phyloP scores from a whole-genome alignment of 1,140 invertebrate species.

The Cephus cinctus region DNA sequence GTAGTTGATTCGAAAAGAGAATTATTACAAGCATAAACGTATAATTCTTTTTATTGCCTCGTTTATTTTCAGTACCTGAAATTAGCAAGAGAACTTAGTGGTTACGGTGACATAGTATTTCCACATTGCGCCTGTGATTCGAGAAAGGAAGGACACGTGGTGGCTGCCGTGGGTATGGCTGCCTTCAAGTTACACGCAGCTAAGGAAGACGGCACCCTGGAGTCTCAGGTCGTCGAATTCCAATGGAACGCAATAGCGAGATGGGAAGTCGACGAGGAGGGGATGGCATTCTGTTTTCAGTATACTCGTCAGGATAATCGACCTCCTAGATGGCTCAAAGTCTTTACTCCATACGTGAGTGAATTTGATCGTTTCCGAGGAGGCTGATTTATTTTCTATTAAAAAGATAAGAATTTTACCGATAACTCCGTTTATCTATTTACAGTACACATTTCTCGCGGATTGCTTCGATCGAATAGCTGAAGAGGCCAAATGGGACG shows the following conservation, averaged over 20 bases:
- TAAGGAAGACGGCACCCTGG: constrained; percentile 79
- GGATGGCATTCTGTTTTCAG: constrained; percentile 85
- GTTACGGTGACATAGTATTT: constrained; percentile 90
- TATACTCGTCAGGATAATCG: constrained; percentile 79
- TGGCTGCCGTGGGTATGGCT: constrained; percentile 72
- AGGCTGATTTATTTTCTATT: too few species aligned
- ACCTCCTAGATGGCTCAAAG: constrained; percentile 81
- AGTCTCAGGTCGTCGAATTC: constrained; percentile 85
- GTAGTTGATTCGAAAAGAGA: neutral
- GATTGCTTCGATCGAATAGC: constrained; percentile 94
- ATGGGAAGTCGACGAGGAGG: constrained; percentile 89
- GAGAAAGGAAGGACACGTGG: constrained; percentile 87
- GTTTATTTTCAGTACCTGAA: constrained; percentile 71
- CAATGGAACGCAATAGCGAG: constrained; percentile 77
- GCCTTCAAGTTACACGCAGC: constrained; percentile 86
- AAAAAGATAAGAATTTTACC: too few species aligned
- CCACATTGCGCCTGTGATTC: constrained; percentile 95
- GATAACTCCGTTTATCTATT: constrained; percentile 38
- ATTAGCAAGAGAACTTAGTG: constrained; percentile 80
- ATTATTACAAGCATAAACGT: too few species aligned
- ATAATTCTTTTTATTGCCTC: constrained; percentile 5
- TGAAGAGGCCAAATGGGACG: constrained; percentile 82
- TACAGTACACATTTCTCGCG: constrained; percentile 87
- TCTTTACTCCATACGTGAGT: constrained; percentile 91
- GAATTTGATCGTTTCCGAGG: constrained; percentile 14